These are phyloP conservation scores for Helobdella robusta DNA, from an alignment of 2,888 invertebrate genomes.

Conservation along the genomic window DNA sequence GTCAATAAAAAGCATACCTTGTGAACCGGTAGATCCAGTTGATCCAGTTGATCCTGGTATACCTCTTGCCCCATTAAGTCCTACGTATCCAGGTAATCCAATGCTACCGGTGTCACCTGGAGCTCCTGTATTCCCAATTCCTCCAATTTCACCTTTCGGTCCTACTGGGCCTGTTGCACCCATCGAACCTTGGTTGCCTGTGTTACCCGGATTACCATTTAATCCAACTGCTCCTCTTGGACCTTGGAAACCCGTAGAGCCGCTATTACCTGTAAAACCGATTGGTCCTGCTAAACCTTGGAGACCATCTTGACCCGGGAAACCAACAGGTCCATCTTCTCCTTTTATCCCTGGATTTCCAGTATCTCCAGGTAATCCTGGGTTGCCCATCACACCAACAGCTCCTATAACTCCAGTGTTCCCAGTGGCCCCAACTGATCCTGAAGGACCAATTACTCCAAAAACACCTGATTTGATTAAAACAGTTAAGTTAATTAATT, in stretches of 20 bases:
- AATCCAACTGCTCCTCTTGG: conserved; percentile 20
- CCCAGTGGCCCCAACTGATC: neutral
- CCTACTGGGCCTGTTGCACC: conserved; percentile 21
- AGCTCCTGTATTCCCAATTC: conserved; percentile 10
- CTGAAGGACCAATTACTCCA: no score
- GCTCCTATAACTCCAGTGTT: neutral
- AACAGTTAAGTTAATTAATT: no score
- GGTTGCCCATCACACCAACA: neutral
- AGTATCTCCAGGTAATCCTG: neutral
- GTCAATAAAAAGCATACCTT: no score
- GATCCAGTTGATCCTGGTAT: neutral
- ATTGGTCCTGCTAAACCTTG: conserved; percentile 21
- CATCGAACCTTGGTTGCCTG: conserved; percentile 18
- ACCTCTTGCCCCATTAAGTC: neutral
- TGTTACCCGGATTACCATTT: conserved; percentile 16
- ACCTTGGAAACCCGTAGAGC: conserved; percentile 15
- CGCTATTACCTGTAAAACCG: conserved; percentile 12
- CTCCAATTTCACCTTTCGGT: conserved; percentile 15
- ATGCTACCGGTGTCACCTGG: conserved; percentile 32
- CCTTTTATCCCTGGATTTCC: neutral
- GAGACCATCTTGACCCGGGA: neutral
- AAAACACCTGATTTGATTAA: no score
- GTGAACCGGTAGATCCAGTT: neutral
- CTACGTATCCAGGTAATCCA: conserved; percentile 25
- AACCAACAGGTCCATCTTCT: neutral